phyloP scores from a whole-genome alignment of 2,113 vertebrate species.

The Tapirus terrestris region DNA sequence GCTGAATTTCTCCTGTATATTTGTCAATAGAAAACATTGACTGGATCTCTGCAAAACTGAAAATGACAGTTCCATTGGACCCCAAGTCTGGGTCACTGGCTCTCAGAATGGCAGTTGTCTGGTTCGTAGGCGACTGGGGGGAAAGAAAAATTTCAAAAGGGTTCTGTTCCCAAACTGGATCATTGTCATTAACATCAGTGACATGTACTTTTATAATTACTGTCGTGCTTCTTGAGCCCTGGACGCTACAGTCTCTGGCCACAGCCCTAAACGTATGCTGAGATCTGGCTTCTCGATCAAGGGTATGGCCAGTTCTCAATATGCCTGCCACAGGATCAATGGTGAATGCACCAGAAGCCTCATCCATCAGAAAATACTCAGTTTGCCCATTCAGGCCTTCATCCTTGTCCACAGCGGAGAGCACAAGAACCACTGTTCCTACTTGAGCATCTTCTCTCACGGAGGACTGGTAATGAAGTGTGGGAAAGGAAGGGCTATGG shows the following conservation, averaged over 20 bases:
- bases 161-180: constrained; percentile 89
- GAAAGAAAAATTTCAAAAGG: constrained; percentile 87
- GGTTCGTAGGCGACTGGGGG: constrained; percentile 80
- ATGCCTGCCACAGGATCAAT: constrained; percentile 86
- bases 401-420: constrained; percentile 90
- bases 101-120: constrained; percentile 84
- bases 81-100: constrained; percentile 90
- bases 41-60: constrained; percentile 83
- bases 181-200: constrained; percentile 95
- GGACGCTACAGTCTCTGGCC: constrained; percentile 89
- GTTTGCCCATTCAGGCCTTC: constrained; percentile 90
- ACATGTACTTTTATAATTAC: constrained; percentile 86
- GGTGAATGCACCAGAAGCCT: constrained; percentile 88
- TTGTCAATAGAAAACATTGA: constrained; percentile 87
- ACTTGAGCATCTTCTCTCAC: constrained; percentile 89
- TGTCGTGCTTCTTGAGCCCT: constrained; percentile 87
- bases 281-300: constrained; percentile 90
- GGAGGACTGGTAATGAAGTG: constrained; percentile 86
- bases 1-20: constrained; percentile 89
- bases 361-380: constrained; percentile 88
- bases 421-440: constrained; percentile 87
- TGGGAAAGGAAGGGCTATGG: constrained; percentile 89
- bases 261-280: constrained; percentile 88
- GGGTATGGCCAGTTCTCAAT: constrained; percentile 84
- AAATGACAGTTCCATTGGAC: constrained; percentile 89